Evolutionary conservation across 1,140 invertebrate genomes (phyloP), one percentile per base, ranked within the genome.

Genomic region (Drosophila sproati): DNA sequence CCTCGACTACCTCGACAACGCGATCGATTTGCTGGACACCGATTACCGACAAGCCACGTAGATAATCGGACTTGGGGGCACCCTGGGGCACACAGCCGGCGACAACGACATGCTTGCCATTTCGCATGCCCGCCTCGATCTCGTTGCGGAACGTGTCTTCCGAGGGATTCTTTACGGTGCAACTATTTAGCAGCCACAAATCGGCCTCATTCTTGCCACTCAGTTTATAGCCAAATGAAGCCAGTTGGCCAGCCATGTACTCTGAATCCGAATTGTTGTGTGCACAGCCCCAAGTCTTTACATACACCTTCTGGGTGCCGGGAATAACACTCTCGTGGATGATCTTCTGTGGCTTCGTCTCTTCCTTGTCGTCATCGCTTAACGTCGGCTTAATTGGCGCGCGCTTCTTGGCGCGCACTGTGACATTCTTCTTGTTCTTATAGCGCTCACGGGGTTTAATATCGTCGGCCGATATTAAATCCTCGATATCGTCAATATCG

Each of bases 1-100:
- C 98, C 92, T 99, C 98, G 0, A 99, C 98, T n/a, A 99, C 98
- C 94, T 99, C 98, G 0, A 99, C 96, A n/a, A 99, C 97, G 78
- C 98, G 94, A 91, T 99, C 98, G 78, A 99, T 99, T 93, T 99
- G 98, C 83, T 99, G 98, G 0, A 99, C 98, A 5, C 99, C 99
- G 43, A 99, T 96, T 0, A 99, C 95, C 89, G 98, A 92, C 0
- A 99, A 93, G 0, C 97, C 97, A 92, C 96, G 93, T 0, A 98
- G 91, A 82, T 96, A 98, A 2, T 93, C 92, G 0, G 96, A 94
- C 55, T 96, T 95, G 0, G 96, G 96, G 10, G 96, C 96, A 3
- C 96, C 96, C 93, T 99, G 98, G 0, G 98, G 97, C 4, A 99
- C 98, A 94, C 99, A 99, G 37, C 99, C 99, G 29, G 98, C 97